Percentiles rank a stretch among this genome's conserved stretches.
Conservation (phyloP, 2,888 invertebrate genomes). For the Ctena decussata region DNA sequence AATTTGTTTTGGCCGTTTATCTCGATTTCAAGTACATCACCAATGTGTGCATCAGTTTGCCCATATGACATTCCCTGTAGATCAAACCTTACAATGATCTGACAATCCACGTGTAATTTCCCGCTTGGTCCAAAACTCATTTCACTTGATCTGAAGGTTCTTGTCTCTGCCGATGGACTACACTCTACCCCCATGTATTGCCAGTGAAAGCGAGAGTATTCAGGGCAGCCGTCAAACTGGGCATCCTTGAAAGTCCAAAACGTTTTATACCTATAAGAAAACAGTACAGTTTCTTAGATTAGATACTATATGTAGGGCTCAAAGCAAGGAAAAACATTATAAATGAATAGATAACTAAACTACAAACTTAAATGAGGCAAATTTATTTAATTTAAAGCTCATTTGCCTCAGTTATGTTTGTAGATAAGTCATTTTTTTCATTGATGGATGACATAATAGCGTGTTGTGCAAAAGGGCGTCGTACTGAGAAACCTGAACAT, state of each 20-base stretch:
- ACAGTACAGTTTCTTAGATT: too few relatives aligned
- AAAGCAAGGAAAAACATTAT: too few relatives aligned
- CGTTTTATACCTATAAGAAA: constrained; percentile 36
- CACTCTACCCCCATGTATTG: constrained; percentile 31
- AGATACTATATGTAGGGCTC: too few relatives aligned
- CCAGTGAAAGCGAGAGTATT: constrained; percentile 50
- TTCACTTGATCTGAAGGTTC: constrained; percentile 15
- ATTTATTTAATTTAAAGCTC: too few relatives aligned
- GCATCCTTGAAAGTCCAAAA: constrained; percentile 51
- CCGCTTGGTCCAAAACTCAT: background rate
- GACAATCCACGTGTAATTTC: background rate
- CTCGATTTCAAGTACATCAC: constrained; percentile 26
- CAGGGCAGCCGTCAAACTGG: constrained; percentile 53
- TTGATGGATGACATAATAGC: too few relatives aligned
- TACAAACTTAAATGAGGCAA: too few relatives aligned
- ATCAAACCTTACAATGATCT: constrained; percentile 29
- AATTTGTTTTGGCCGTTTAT: background rate
- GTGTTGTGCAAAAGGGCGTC: too few relatives aligned
- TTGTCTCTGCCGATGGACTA: background rate
- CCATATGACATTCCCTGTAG: constrained; percentile 47
- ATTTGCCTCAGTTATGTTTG: too few relatives aligned
- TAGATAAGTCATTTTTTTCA: too few relatives aligned
- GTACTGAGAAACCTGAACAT: too few relatives aligned
- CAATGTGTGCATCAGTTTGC: constrained; percentile 46
- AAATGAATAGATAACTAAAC: too few relatives aligned